Percentiles rank a stretch among this genome's conserved stretches.
phyloP scores from a whole-genome alignment of 2,113 vertebrate genomes.

The Atractosteus spatula region DNA sequence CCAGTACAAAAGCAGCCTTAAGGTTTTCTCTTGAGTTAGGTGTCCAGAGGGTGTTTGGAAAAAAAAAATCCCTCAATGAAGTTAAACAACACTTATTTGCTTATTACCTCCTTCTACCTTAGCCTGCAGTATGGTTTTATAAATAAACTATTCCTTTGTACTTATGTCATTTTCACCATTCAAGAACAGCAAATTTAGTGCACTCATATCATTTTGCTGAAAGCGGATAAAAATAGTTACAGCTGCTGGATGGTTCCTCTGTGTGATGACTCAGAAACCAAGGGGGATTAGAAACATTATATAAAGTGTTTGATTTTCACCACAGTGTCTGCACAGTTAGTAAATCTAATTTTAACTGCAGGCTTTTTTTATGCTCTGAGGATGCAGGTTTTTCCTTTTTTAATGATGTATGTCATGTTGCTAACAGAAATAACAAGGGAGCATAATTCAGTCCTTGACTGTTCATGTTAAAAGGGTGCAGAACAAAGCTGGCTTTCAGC shows the following conservation, averaged over 20 bases:
- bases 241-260: too few species aligned
- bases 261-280: conserved; percentile 31
- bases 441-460: conserved; percentile 42
- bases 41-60: too few species aligned
- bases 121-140: too few species aligned
- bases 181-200: not conserved
- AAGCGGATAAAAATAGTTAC: too few species aligned
- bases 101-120: too few species aligned
- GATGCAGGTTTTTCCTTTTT: conserved; percentile 26
- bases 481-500: conserved; percentile 1
- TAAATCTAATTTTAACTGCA: conserved; percentile 48
- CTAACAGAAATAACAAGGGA: conserved; percentile 43
- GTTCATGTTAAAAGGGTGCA: not conserved
- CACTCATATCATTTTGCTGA: too few species aligned
- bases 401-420: conserved; percentile 22
- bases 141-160: not conserved
- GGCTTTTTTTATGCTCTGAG: conserved; percentile 27
- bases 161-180: not conserved
- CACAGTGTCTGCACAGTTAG: conserved; percentile 18
- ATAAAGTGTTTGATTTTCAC: conserved; percentile 38
- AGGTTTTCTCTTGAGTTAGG: too few species aligned
- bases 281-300: conserved; percentile 15
- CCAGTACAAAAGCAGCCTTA: too few species aligned
- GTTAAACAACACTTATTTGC: too few species aligned
- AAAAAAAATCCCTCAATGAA: too few species aligned